Percentiles rank a stretch among this genome's conserved stretches.
Evolutionary conservation across 2,113 vertebrate species (phyloP).

Genomic region (Axis porcinus): DNA sequence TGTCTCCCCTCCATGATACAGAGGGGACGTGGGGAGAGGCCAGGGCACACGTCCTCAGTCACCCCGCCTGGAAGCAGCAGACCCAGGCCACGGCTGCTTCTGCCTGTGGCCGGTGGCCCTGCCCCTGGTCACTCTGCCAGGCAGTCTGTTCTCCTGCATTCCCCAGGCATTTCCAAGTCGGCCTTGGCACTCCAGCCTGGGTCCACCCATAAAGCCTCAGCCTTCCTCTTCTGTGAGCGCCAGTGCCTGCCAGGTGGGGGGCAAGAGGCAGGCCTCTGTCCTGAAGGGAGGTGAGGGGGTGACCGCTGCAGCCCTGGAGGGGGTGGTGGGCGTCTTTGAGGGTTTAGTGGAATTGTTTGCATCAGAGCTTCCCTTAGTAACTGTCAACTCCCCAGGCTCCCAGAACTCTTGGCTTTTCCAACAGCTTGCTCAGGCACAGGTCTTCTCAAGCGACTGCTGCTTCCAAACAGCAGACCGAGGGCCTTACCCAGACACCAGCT

Average conservation of each 20-base stretch:
- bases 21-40: neutral
- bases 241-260: neutral
- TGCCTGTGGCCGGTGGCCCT: accelerated
- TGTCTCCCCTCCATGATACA: accelerated
- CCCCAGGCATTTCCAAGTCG: accelerated
- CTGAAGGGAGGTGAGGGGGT: neutral
- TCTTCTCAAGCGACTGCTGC: accelerated
- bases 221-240: accelerated
- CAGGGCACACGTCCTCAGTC: accelerated
- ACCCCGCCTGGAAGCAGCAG: neutral
- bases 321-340: accelerated
- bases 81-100: accelerated
- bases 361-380: too few species aligned
- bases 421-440: neutral
- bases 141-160: accelerated
- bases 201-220: neutral
- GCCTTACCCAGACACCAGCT: neutral
- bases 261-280: accelerated
- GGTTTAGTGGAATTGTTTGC: too few species aligned
- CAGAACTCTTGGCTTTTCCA: neutral
- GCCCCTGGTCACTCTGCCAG: accelerated
- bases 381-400: accelerated
- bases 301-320: accelerated
- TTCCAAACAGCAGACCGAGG: neutral
- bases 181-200: accelerated